These are phyloP conservation scores for Candidula unifasciata DNA, from an alignment of 2,888 invertebrate species.

Conservation along the genomic window DNA sequence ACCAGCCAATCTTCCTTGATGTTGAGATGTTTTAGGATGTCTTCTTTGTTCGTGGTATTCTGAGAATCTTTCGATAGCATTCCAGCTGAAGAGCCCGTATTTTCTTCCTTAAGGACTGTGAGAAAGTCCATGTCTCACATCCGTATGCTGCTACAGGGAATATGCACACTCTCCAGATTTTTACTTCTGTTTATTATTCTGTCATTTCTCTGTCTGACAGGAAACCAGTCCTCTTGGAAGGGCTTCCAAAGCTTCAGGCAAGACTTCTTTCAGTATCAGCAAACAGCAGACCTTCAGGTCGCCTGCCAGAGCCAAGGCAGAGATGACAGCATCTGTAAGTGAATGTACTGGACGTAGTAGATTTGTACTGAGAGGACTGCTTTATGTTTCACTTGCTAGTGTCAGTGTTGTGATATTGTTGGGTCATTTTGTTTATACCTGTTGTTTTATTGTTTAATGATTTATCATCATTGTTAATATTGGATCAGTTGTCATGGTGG, in stretches of 20 bases:
- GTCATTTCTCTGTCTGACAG: constrained; percentile 54
- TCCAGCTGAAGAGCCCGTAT: too few species aligned
- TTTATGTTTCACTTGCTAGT: background rate
- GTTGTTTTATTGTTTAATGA: too few species aligned
- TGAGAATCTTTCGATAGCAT: too few species aligned
- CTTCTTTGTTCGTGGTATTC: too few species aligned
- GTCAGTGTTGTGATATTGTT: background rate
- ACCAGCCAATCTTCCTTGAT: too few species aligned
- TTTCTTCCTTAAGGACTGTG: too few species aligned
- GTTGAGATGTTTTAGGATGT: too few species aligned
- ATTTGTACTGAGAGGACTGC: background rate
- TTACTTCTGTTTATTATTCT: constrained; percentile 4
- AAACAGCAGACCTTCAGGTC: background rate
- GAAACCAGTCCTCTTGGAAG: constrained; percentile 66
- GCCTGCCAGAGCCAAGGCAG: constrained; percentile 4
- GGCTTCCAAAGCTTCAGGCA: constrained; percentile 58
- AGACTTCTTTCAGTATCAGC: constrained; percentile 42
- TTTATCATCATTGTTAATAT: too few species aligned
- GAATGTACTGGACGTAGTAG: background rate
- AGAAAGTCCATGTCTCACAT: too few species aligned
- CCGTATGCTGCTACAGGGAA: background rate
- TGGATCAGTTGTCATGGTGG: too few species aligned
- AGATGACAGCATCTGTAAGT: background rate
- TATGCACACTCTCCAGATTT: background rate
- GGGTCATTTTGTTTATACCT: too few species aligned